Percentiles rank a stretch among this genome's conserved stretches.
These are phyloP conservation scores for Temnothorax rugatulus DNA, from an alignment of 2,888 invertebrate species.

Conservation along the genomic window DNA sequence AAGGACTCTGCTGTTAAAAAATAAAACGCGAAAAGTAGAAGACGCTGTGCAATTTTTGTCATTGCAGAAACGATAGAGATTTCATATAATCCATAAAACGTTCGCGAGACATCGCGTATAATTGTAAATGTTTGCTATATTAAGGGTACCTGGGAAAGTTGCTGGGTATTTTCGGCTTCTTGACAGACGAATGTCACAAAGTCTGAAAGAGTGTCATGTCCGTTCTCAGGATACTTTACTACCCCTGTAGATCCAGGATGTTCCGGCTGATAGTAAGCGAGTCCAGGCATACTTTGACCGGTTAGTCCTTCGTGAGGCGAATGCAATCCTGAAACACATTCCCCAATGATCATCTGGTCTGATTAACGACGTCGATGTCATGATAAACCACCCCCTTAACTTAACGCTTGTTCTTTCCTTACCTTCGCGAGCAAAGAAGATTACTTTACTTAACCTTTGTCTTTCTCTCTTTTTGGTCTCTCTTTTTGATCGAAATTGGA, in stretches of 20 bases:
- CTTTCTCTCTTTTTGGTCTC: neutral
- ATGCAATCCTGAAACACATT: conserved; percentile 86
- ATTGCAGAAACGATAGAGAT: neutral
- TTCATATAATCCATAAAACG: neutral
- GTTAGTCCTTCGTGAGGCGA: conserved; percentile 87
- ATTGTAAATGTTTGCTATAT: conserved; percentile 60
- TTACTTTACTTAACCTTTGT: conserved; percentile 7
- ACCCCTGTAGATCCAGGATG: conserved; percentile 86
- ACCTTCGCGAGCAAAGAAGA: conserved; percentile 25
- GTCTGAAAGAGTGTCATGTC: conserved; percentile 97
- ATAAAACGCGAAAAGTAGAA: neutral
- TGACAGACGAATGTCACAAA: conserved; percentile 99
- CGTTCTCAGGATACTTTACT: conserved; percentile 93
- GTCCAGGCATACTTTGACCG: conserved; percentile 86
- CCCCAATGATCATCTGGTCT: conserved; percentile 56
- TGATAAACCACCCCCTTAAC: conserved; percentile 79
- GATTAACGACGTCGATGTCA: conserved; percentile 64
- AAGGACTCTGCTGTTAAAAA: neutral
- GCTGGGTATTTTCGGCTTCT: conserved; percentile 93
- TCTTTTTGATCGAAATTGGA: conserved; percentile 28
- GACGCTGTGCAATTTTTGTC: neutral
- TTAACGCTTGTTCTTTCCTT: conserved; percentile 33
- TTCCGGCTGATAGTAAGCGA: conserved; percentile 88
- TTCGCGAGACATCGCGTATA: neutral
- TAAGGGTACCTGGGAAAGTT: conserved; percentile 90